Base-by-base conservation (phyloP, 2,113 vertebrate genomes). In the Leucoraja erinaceus region DNA sequence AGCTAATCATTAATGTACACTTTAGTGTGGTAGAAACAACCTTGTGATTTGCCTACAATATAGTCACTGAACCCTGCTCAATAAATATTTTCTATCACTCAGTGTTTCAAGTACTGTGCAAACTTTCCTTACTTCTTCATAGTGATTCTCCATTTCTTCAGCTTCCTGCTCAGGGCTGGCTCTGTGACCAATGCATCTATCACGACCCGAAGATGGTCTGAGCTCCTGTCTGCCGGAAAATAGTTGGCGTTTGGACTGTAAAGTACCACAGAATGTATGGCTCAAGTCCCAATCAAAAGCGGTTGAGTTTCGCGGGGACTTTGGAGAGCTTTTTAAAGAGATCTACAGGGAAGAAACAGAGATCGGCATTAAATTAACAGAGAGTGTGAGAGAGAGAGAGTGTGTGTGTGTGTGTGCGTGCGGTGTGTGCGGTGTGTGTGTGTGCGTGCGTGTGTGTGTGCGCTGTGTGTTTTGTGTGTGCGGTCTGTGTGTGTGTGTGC, bases 111-210 rank as follows among this genome's bases (percentile, higher is more conserved):
- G 25, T 74, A 72, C 66, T 74, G 0, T 54, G 79, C 4, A 95
- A 93, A 94, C 93, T 88, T 31, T 93, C 93, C 95, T 93, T 94
- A 97, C 96, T 93, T 97, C 95, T 88, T 95, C 94, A 63, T 93
- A 94, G 3, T 94, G 94, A 78, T 95, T 93, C 93, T 96, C 94
- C 0, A 93, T 95, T 93, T 97, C 96, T 90, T 96, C 95, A 0
- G 95, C 94, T 76, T 97, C 96, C 94, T 95, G 95, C 92, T 96
- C 96, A 0, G 95, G 93, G 84, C 94, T 95, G 93, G 94, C 81
- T 94, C 94, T 95, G 93, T 93, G 95, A 94, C 95, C 94, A 66
- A 94, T 95, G 95, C 94, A 33, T 79, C 94, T 96, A 63, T 95
- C 95, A 93, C 94, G 95, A 93, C 86, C 90, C n/a, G 95, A 95